Percentiles rank a stretch among this genome's conserved stretches.
Evolutionary conservation across 2,888 invertebrate species (phyloP).

Genomic region (Andrena marginata): DNA sequence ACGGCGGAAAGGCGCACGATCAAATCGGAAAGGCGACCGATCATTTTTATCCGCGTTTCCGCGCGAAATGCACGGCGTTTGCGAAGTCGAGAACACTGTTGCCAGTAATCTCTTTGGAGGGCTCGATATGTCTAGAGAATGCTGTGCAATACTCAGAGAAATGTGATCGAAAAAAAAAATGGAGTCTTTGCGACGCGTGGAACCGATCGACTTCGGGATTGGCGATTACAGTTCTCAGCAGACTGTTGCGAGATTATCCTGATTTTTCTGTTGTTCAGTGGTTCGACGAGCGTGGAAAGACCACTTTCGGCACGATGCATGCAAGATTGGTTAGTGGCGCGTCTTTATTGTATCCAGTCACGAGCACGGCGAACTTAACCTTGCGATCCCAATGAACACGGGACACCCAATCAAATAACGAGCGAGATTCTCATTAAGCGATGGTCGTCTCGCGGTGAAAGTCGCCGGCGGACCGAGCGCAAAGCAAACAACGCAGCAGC

Average conservation of each 20-base stretch:
- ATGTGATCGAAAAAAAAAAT: neutral
- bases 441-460: constrained; percentile 59
- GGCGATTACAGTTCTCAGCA: no score
- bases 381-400: constrained; percentile 37
- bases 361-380: constrained; percentile 52
- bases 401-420: constrained; percentile 46
- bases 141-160: neutral
- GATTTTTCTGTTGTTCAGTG: no score
- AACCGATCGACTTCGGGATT: no score
- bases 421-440: constrained; percentile 46
- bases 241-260: no score
- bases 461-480: constrained; percentile 31
- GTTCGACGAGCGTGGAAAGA: no score
- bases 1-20: neutral
- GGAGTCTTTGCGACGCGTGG: neutral
- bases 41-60: neutral
- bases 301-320: no score
- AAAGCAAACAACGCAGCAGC: constrained; percentile 9
- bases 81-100: neutral
- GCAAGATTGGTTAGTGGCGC: neutral
- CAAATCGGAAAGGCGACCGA: neutral
- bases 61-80: neutral
- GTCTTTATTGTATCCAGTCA: constrained; percentile 38
- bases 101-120: neutral
- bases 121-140: neutral